A percentile compares a stretch with the other conserved stretches of the same genome.
Conservation (phyloP, 2,113 vertebrate genomes). For the Cynopterus brachyotis region DNA sequence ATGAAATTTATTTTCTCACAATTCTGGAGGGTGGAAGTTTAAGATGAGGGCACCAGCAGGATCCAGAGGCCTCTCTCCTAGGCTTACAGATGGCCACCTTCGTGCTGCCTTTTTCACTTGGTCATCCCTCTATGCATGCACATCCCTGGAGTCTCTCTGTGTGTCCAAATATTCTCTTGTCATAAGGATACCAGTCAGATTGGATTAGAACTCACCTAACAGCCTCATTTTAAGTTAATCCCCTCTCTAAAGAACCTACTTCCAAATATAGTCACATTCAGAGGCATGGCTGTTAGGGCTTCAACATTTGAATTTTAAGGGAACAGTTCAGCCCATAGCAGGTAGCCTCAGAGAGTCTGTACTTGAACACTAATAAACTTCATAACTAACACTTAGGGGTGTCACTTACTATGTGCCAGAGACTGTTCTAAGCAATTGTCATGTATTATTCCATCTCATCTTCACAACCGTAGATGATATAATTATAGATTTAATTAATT, state of each 20-base stretch:
- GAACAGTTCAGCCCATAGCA: neutral
- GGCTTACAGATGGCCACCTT: neutral
- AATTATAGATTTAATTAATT: neutral
- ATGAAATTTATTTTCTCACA: neutral
- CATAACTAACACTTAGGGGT: neutral
- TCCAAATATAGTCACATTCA: neutral
- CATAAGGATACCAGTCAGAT: neutral
- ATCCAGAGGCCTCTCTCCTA: neutral
- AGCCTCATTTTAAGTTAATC: neutral
- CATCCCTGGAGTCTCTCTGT: too few species aligned
- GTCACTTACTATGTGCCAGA: neutral
- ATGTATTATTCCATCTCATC: neutral
- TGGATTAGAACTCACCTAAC: neutral
- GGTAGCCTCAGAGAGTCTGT: neutral
- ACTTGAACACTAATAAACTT: neutral
- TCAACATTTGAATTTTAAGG: neutral
- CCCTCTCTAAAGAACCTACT: neutral
- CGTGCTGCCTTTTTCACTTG: rapidly evolving
- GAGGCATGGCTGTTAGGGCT: neutral
- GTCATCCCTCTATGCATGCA: neutral
- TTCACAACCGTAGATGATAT: neutral
- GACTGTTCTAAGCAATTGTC: neutral
- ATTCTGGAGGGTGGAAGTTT: neutral
- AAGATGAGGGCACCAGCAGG: neutral
- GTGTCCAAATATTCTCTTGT: neutral